Percentiles rank a stretch among this genome's conserved stretches.
phyloP scores from a whole-genome alignment of 2,113 vertebrate species.

The Pseudonaja textilis region DNA sequence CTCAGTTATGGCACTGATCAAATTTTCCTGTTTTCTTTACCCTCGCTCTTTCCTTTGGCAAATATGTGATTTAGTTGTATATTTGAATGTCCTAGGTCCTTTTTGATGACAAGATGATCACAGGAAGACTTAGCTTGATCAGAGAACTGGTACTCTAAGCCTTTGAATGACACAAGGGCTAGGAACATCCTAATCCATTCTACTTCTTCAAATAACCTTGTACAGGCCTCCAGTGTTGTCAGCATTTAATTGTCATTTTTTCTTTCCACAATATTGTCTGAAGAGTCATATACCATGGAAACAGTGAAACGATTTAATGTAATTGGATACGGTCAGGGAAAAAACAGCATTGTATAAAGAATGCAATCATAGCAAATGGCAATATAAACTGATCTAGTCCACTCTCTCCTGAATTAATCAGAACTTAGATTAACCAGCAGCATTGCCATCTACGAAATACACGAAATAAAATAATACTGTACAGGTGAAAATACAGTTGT shows the following conservation, averaged over 20 bases:
- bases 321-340: neutral
- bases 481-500: neutral
- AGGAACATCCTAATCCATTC: neutral
- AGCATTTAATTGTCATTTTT: neutral
- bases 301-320: neutral
- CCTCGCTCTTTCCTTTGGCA: neutral
- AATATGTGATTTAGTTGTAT: neutral
- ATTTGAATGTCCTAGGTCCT: too few species aligned
- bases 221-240: slow-evolving; percentile 17
- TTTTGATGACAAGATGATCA: neutral
- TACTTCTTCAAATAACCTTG: neutral
- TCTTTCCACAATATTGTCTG: neutral
- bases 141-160: neutral
- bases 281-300: slow-evolving; percentile 19
- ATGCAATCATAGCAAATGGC: neutral
- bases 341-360: neutral
- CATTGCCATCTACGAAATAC: neutral
- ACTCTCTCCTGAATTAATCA: neutral
- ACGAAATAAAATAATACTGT: neutral
- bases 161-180: neutral
- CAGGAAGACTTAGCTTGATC: neutral
- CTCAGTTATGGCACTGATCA: neutral
- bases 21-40: neutral
- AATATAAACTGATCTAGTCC: neutral
- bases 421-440: neutral